A percentile compares a stretch with the other conserved stretches of the same genome.
Evolutionary conservation across 2,113 vertebrate species (phyloP).

Genomic region (Romanogobio albipinnatus): DNA sequence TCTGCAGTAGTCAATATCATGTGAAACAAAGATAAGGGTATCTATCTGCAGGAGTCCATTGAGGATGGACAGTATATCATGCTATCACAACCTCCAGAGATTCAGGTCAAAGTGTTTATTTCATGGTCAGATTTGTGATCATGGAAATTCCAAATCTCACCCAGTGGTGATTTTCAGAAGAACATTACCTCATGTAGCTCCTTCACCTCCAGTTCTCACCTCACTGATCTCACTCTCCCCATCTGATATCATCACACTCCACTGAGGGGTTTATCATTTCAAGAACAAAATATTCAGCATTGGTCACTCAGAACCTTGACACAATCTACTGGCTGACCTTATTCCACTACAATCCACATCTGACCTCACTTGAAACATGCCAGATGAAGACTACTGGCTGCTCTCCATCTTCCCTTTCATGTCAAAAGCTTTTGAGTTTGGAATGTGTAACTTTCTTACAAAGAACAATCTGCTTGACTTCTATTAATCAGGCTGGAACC

Average conservation of each 20-base stretch:
- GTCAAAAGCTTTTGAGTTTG: slow-evolving; percentile 4
- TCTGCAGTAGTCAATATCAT: neutral
- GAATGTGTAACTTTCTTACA: slow-evolving; percentile 10
- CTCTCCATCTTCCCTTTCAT: slow-evolving; percentile 12
- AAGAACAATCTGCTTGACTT: slow-evolving; percentile 30
- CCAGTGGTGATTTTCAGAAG: slow-evolving; percentile 3
- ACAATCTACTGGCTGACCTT: slow-evolving; percentile 4
- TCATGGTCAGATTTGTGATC: slow-evolving; percentile 27
- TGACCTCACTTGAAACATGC: slow-evolving; percentile 35
- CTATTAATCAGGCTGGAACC: slow-evolving; percentile 27
- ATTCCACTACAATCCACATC: neutral
- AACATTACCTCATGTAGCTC: neutral
- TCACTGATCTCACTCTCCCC: neutral
- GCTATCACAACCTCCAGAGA: slow-evolving; percentile 13
- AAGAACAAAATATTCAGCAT: slow-evolving; percentile 10
- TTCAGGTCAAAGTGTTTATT: slow-evolving; percentile 26
- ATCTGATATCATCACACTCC: neutral
- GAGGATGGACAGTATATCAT: neutral
- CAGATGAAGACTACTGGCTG: slow-evolving; percentile 33
- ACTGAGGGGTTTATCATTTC: slow-evolving; percentile 3
- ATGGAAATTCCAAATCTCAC: neutral
- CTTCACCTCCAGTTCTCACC: slow-evolving; percentile 7
- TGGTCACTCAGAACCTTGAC: slow-evolving; percentile 4
- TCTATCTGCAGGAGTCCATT: neutral
- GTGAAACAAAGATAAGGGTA: neutral